Base-by-base conservation (phyloP, 2,113 vertebrate species). In the Oncorhynchus tshawytscha region DNA sequence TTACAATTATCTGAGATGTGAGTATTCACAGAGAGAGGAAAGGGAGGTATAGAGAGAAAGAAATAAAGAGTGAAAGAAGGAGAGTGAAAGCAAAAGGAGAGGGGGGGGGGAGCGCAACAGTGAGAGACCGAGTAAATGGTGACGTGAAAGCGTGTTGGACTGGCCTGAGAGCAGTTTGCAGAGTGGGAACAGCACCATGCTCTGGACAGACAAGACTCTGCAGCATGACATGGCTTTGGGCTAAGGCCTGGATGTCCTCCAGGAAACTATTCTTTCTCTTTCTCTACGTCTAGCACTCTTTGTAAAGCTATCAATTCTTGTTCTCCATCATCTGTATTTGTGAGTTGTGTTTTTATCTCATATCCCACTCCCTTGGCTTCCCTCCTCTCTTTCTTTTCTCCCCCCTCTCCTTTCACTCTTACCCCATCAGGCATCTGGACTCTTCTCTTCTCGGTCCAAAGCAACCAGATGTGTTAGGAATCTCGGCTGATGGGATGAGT, bases 131-230 rank as follows among this genome's bases (percentile, higher is more conserved):
- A 24, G 67, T n/a, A 64, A 15, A 45, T 48, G 22, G 20, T 15
- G 29, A 75, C 12, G 31, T 67, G 27, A 29, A 15, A 15, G 65
- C 49, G 3, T 13, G 39, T 59, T 80, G 67, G 77, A 91, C 91
- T 91, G 85, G 92, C 92, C 92, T 92, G 91, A 34, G 64, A 86
- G 65, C 39, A 74, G 82, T 85, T 82, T 91, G 89, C 84, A 88
- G 81, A 87, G 80, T 18, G 68, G 82, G 77, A 91, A 76, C 67
- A 87, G 79, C 48, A 87, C 90, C 92, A 93, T 92, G 24, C 67
- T 85, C 49, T 77, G 83, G 82, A 74, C 75, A 75, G 51, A 27
- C 9, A 67, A 73, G 69, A 83, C 78, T 81, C 73, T 85, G 27
- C 72, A 71, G 22, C 73, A 16, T 7, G 18, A 12, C 12, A 9